A percentile compares a stretch with the other conserved stretches of the same genome.
phyloP scores from a whole-genome alignment of 2,113 vertebrate species.

The Egretta garzetta region DNA sequence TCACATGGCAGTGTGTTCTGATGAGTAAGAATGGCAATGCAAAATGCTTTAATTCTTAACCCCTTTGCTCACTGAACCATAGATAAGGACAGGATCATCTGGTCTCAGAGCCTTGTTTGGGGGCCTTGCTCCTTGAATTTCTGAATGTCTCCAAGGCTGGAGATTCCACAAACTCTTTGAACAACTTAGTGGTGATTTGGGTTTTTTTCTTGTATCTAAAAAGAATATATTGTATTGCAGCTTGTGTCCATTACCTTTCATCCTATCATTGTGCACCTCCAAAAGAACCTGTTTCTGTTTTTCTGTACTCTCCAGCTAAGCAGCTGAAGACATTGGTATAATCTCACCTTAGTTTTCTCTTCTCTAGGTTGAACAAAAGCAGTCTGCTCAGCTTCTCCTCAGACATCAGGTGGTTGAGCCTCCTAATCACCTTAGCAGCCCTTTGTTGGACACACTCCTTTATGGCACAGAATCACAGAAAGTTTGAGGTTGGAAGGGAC shows the following conservation, averaged over 20 bases:
- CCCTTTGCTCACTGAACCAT: neutral
- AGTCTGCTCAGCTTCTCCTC: neutral
- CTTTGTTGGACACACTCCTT: neutral
- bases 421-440: neutral
- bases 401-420: neutral
- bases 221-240: neutral
- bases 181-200: neutral
- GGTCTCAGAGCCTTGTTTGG: neutral
- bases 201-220: neutral
- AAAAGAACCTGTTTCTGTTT: neutral
- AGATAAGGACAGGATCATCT: neutral
- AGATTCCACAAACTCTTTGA: neutral
- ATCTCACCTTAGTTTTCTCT: neutral
- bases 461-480: neutral
- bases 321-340: neutral
- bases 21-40: neutral
- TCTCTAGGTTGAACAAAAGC: neutral
- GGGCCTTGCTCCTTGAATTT: neutral
- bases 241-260: neutral
- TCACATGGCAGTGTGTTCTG: neutral
- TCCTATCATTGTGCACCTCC: neutral
- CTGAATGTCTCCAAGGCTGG: neutral
- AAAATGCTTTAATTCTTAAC: neutral
- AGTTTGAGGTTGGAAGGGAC: neutral
- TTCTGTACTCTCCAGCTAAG: neutral